Evolutionary conservation across 2,888 invertebrate species (phyloP).

Genomic region (Melanotus villosus): DNA sequence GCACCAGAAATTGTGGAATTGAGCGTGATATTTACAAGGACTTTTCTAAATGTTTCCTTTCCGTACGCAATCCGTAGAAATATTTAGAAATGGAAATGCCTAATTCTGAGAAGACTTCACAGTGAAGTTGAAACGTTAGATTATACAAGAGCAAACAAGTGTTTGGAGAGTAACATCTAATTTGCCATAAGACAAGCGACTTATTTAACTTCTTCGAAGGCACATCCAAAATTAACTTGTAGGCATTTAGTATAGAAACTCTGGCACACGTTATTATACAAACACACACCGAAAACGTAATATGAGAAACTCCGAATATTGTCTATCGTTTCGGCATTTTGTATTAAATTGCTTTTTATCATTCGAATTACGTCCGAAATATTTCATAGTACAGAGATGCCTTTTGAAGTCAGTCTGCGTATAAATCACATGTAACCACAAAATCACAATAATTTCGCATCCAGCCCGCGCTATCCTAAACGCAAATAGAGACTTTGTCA

Average conservation of each 20-base stretch:
- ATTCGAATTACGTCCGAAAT: constrained; percentile 24
- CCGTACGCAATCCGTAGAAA: background rate
- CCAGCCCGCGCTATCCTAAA: constrained; percentile 15
- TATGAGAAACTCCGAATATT: too few species aligned
- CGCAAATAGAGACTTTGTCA: constrained; percentile 36
- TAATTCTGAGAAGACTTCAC: constrained; percentile 8
- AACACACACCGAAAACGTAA: constrained; percentile 8
- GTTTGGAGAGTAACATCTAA: constrained; percentile 16
- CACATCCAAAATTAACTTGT: constrained; percentile 5
- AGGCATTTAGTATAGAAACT: constrained; percentile 6
- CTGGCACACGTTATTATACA: background rate
- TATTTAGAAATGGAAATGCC: constrained; percentile 14
- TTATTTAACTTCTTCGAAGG: constrained; percentile 17
- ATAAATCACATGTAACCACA: constrained; percentile 10
- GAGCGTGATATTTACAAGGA: too few species aligned
- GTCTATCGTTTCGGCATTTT: too few species aligned
- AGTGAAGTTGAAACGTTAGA: constrained; percentile 3
- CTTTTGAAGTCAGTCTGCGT: constrained; percentile 2
- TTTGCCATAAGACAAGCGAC: constrained; percentile 23
- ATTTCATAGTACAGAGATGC: constrained; percentile 11
- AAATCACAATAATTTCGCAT: constrained; percentile 25
- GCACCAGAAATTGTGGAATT: too few species aligned
- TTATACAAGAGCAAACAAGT: constrained; percentile 22
- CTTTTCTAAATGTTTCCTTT: background rate
- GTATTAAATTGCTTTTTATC: constrained; percentile 28